Percentiles rank a stretch among this genome's conserved stretches.
phyloP scores from a whole-genome alignment of 1,140 invertebrate genomes.

The Diplogasteroides magnus region DNA sequence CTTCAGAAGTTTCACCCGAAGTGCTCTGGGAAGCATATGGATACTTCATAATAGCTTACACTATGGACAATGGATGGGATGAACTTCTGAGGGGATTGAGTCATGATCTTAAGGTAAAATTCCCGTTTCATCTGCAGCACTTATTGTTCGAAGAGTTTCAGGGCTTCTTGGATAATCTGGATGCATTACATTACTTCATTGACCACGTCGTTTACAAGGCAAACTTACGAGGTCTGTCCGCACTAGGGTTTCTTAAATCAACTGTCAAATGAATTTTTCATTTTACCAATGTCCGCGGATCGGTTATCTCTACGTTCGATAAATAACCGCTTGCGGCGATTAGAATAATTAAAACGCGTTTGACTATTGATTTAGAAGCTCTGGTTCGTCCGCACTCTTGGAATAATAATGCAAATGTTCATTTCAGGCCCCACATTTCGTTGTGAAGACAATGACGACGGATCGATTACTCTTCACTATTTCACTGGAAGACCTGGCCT shows the following conservation, averaged over 20 bases:
- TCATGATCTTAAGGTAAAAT: slow-evolving; percentile 41
- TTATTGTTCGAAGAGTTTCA: background rate
- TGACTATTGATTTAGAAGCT: no score
- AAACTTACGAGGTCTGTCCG: slow-evolving; percentile 37
- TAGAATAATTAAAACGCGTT: no score
- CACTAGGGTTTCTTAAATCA: no score
- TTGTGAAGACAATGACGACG: slow-evolving; percentile 54
- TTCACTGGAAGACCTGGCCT: slow-evolving; percentile 55
- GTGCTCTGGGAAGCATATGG: slow-evolving; percentile 38
- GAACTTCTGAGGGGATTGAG: slow-evolving; percentile 45
- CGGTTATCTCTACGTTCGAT: background rate
- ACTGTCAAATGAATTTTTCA: no score
- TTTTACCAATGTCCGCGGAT: no score
- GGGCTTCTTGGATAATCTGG: slow-evolving; percentile 50
- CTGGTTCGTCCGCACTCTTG: no score
- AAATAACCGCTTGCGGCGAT: background rate
- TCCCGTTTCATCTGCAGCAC: background rate
- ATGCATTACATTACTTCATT: slow-evolving; percentile 51
- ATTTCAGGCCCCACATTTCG: slow-evolving; percentile 44
- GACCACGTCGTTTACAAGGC: slow-evolving; percentile 52
- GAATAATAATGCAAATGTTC: no score
- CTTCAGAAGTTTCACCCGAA: slow-evolving; percentile 27
- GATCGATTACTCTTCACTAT: slow-evolving; percentile 54
- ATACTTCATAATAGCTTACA: slow-evolving; percentile 29
- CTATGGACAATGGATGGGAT: slow-evolving; percentile 45